Evolutionary conservation across 2,797 vertebrate species (phyloP).

Genomic region (Gadopsis marmoratus): DNA sequence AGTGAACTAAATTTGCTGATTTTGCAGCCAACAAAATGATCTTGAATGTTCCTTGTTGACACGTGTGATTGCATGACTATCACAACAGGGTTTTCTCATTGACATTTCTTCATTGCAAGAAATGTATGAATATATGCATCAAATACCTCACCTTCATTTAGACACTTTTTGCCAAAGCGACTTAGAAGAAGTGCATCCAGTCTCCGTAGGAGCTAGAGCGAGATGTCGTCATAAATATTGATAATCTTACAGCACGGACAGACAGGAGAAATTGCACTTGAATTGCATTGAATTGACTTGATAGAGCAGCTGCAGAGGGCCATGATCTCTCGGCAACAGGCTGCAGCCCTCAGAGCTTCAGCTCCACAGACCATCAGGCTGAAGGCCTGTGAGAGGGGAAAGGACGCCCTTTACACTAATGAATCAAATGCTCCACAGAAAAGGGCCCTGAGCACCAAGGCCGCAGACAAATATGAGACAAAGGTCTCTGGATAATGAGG

Average conservation of each 20-base stretch:
- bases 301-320: background rate
- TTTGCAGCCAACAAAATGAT: background rate
- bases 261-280: too few species aligned
- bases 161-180: too few species aligned
- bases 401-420: background rate
- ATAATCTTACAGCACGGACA: too few species aligned
- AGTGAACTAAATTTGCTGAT: background rate
- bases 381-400: background rate
- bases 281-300: too few species aligned
- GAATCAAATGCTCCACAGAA: background rate
- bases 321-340: background rate
- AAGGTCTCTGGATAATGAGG: background rate
- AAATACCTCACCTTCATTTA: too few species aligned
- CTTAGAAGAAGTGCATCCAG: too few species aligned
- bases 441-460: background rate
- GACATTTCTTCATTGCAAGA: too few species aligned
- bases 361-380: background rate
- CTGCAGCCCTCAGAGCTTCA: background rate
- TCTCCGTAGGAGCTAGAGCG: too few species aligned
- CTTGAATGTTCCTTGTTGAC: background rate
- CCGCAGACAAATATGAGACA: background rate
- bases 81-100: too few species aligned
- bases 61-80: background rate
- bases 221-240: too few species aligned
- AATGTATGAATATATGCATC: too few species aligned